phyloP scores from a whole-genome alignment of 2,797 vertebrate species.

The Diplodus sargus region DNA sequence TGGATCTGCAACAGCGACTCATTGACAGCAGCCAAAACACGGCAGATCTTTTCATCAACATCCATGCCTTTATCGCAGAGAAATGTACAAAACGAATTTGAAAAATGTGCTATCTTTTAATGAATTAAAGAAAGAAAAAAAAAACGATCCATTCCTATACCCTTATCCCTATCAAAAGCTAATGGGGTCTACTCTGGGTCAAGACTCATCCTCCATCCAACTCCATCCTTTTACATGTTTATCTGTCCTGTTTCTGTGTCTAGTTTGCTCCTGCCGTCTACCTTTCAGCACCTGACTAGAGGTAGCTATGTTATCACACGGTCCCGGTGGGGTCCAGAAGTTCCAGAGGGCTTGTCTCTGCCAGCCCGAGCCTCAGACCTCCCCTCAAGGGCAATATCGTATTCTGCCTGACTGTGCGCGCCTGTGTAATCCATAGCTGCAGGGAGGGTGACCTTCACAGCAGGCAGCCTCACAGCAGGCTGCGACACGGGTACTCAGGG shows the following conservation, averaged over 20 bases:
- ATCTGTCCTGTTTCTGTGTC: neutral
- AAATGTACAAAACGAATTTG: too few relatives aligned
- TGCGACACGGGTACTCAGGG: conserved; percentile 66
- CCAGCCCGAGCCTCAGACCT: conserved; percentile 63
- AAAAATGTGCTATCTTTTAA: too few relatives aligned
- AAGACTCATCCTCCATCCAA: too few relatives aligned
- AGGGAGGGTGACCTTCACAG: conserved; percentile 87
- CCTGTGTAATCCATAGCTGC: conserved; percentile 85
- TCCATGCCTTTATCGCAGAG: too few relatives aligned
- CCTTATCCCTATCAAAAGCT: too few relatives aligned
- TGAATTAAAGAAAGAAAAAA: too few relatives aligned
- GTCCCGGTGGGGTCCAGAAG: conserved; percentile 41
- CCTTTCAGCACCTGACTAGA: conserved; percentile 17
- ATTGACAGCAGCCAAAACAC: too few relatives aligned
- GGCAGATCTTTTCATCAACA: too few relatives aligned
- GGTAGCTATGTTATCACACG: conserved; percentile 25
- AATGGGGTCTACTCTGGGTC: too few relatives aligned
- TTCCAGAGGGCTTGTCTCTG: conserved; percentile 59
- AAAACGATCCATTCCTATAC: too few relatives aligned
- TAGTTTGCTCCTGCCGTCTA: neutral
- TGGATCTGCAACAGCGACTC: too few relatives aligned
- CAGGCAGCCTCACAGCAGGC: conserved; percentile 72
- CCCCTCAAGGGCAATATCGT: conserved; percentile 82
- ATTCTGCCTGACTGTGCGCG: conserved; percentile 84
- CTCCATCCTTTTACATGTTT: conserved; percentile 1